phyloP scores from a whole-genome alignment of 2,797 vertebrate genomes.

The Bryconaethiops microstoma region DNA sequence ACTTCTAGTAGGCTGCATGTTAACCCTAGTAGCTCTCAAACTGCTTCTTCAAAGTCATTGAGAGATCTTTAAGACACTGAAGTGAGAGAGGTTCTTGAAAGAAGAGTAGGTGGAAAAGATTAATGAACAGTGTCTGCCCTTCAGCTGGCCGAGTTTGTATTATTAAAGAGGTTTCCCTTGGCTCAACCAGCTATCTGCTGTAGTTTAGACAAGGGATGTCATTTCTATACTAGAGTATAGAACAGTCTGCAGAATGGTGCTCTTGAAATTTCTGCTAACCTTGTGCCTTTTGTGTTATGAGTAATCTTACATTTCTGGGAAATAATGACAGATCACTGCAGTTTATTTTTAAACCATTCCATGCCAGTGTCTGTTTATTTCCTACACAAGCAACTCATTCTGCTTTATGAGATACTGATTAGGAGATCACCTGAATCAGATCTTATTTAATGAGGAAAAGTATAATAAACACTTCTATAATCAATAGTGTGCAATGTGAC shows the following conservation, averaged over 20 bases:
- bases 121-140: not conserved
- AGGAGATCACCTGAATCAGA: too few species aligned
- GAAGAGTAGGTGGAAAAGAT: not conserved
- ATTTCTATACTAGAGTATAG: not conserved
- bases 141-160: conserved; percentile 10
- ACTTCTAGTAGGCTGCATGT: not conserved
- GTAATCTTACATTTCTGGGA: too few species aligned
- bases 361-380: too few species aligned
- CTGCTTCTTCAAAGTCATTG: not conserved
- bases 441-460: too few species aligned
- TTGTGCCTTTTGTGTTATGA: not conserved
- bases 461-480: too few species aligned
- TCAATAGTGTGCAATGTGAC: too few species aligned
- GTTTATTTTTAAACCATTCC: too few species aligned
- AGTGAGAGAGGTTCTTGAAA: not conserved
- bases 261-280: not conserved
- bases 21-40: not conserved
- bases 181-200: not conserved
- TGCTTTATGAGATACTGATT: too few species aligned
- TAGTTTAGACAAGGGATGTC: not conserved
- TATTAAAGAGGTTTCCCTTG: conserved; percentile 16
- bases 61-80: not conserved
- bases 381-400: too few species aligned
- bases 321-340: too few species aligned
- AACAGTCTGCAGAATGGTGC: not conserved